A percentile compares a stretch with the other conserved stretches of the same genome.
Evolutionary conservation across 2,888 invertebrate genomes (phyloP).

Genomic region (Choreutis nemorana): DNA sequence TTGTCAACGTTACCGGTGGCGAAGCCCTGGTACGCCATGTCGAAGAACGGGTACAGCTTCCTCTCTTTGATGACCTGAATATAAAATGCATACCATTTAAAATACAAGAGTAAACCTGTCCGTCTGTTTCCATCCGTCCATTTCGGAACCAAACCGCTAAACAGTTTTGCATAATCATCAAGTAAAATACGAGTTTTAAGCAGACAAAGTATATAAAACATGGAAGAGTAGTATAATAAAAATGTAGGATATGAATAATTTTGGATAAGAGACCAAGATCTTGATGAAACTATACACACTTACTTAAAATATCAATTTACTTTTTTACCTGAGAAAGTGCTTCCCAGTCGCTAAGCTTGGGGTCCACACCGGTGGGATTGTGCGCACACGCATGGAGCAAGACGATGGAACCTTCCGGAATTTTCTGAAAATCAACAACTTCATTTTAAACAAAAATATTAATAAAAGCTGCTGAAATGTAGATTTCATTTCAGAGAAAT

Average conservation of each 20-base stretch:
- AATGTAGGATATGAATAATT: too few relatives aligned
- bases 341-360: slow-evolving; percentile 86
- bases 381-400: slow-evolving; percentile 97
- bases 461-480: too few relatives aligned
- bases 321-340: slow-evolving; percentile 75
- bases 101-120: too few relatives aligned
- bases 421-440: slow-evolving; percentile 72
- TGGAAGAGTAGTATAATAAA: too few relatives aligned
- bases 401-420: slow-evolving; percentile 89
- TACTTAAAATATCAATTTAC: background rate
- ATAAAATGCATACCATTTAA: too few relatives aligned
- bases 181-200: too few relatives aligned
- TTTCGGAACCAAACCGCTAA: too few relatives aligned
- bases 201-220: too few relatives aligned
- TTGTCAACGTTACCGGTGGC: slow-evolving; percentile 86
- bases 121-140: too few relatives aligned
- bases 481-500: too few relatives aligned
- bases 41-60: slow-evolving; percentile 91
- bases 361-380: slow-evolving; percentile 97
- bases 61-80: slow-evolving; percentile 76
- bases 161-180: too few relatives aligned
- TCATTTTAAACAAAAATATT: background rate
- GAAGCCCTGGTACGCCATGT: slow-evolving; percentile 99
- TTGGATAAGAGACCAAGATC: background rate
- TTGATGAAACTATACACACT: background rate